Base-by-base conservation (phyloP, 1,140 invertebrate genomes). In the Hyles euphorbiae region DNA sequence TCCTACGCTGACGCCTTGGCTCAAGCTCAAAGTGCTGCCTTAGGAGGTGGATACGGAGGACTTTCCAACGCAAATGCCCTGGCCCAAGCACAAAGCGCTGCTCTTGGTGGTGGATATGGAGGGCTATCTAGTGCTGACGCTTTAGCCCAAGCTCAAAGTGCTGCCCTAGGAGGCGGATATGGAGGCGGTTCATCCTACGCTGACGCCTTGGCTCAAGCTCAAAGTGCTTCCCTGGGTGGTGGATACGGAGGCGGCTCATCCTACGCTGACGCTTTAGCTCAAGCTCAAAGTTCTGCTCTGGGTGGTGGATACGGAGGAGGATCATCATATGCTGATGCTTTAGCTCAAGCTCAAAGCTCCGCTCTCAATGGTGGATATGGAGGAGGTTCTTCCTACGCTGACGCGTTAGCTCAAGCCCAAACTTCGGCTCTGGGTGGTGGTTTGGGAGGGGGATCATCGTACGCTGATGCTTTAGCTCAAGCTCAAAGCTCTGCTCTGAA, bases 381-480 rank as follows among this genome's bases (percentile, higher is more conserved):
- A 22, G 22, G 22, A 0, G 22, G 22, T 2, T 22, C 22, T 1
- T 22, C 22, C 22, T 5, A n/a, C 4, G 36, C 36, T 8, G 8
- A 40, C 8, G 36, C 36, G 0, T 40, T 40, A 40, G 36, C 36
- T 40, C 36, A 40, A 8, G 36, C 36, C 1, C 36, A 40, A 40
- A 40, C 1, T 40, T 5, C 36, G 0, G 36, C 36, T 40, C 8
- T 40, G 36, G 36, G 36, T 5, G 8, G 8, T 8, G 36, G 36
- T 1, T 40, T 2, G 0, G 36, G 36, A 8, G 22, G 22, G 2
- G 59, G 61, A 36, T 43, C 60, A 47, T 43, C 40, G n/a, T 22
- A 45, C 32, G 55, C 60, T 50, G 46, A 59, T 48, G 66, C 61
- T 46, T 46, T 48, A 10, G 64, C 70, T 3, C 54, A 70, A 49